Base-by-base conservation (phyloP, 2,113 vertebrate genomes). In the Malurus elegans region DNA sequence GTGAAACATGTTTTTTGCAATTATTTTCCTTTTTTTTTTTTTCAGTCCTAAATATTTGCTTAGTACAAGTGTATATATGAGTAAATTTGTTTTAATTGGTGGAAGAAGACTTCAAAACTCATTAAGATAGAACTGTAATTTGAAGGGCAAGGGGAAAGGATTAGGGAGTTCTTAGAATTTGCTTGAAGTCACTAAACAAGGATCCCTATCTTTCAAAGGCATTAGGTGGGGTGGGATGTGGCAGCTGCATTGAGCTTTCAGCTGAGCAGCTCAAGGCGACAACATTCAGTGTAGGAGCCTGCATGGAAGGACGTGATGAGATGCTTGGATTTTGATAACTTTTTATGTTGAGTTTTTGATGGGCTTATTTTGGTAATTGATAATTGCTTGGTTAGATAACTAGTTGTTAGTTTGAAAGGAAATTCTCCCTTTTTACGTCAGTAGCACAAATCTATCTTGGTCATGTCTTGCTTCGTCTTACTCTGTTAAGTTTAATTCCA, bases 31-130 rank as follows among this genome's bases (percentile, higher is more conserved):
- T n/a, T 38, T 28, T 23, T 40, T 80, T 47, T 20, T 12, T 45
- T 66, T 21, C 24, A 14, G 4, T 56, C 26, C 34, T 60, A 70
- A 88, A 8, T 45, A 26, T 18, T 82, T 6, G 1, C 28, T 34
- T 66, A 58, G 17, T 53, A n/a, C 28, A 57, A 71, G 28, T 21
- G 10, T 29, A 14, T 0, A 0, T 66, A 23, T 18, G 40, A 70
- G 9, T 74, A 75, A 8, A 71, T 62, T 66, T 15, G 29, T 44
- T 88, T 60, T 66, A 71, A 58, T 58, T 74, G 28, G 8, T 66
- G 36, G 38, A 62, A 82, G 36, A 79, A 71, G 14, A 51, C 26
- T 71, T 83, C 62, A 36, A 60, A 67, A 28, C 57, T 91, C 11
- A 40, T 62, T 54, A 71, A 53, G 18, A 8, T 34, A 38, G 36